Percentiles rank a stretch among this genome's conserved stretches.
phyloP scores from a whole-genome alignment of 2,797 vertebrate genomes.

The Malurus splendens region DNA sequence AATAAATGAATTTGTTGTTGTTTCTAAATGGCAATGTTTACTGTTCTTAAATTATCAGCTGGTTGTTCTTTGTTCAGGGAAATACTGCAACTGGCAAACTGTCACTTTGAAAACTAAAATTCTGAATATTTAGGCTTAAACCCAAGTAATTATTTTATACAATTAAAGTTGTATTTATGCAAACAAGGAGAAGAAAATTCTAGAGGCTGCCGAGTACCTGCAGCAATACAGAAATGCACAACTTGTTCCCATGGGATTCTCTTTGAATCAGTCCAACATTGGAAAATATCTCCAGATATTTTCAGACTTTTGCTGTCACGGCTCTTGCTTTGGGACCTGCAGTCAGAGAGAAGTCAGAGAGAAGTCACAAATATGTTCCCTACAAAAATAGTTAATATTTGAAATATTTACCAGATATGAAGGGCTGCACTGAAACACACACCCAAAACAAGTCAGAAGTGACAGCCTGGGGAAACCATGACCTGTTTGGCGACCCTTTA shows the following conservation, averaged over 20 bases:
- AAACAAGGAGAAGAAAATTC: background rate
- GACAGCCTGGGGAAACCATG: background rate
- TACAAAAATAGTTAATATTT: background rate
- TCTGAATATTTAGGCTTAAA: background rate
- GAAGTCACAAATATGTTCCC: background rate
- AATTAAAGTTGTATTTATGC: background rate
- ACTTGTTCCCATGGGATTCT: no score
- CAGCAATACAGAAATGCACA: background rate
- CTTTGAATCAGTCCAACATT: background rate
- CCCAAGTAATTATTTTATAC: background rate
- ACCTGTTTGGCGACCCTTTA: background rate
- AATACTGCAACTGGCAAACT: background rate
- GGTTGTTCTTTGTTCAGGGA: background rate
- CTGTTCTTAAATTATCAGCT: background rate
- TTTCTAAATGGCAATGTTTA: background rate
- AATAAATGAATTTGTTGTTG: background rate
- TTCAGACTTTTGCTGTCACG: background rate
- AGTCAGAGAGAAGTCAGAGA: background rate
- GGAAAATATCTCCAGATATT: background rate
- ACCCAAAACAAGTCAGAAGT: accelerated
- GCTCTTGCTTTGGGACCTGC: background rate
- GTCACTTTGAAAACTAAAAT: background rate
- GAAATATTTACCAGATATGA: background rate
- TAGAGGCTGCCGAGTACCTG: background rate
- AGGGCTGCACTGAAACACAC: accelerated